A percentile compares a stretch with the other conserved stretches of the same genome.
These are phyloP conservation scores for Perizoma flavofasciatum DNA, from an alignment of 2,888 invertebrate genomes.

Conservation along the genomic window DNA sequence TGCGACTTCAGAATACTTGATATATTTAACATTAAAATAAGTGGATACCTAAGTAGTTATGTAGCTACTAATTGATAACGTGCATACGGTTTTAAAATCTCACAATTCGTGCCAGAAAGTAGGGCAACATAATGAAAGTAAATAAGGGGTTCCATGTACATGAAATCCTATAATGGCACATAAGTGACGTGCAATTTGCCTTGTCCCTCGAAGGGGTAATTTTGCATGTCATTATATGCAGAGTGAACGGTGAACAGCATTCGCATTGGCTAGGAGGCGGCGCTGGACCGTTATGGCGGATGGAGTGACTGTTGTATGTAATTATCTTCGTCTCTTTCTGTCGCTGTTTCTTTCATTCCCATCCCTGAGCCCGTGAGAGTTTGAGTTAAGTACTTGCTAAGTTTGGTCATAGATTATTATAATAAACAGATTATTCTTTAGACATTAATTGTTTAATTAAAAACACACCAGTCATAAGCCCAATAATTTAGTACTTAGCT, in stretches of 20 bases:
- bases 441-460: no score
- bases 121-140: constrained; percentile 13
- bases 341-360: constrained; percentile 1
- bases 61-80: no score
- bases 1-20: no score
- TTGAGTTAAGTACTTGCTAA: no score
- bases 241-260: not conserved
- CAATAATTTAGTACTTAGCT: no score
- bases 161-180: constrained; percentile 9
- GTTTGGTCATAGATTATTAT: no score
- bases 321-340: constrained; percentile 21
- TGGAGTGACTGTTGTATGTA: not conserved
- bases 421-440: no score
- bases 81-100: not conserved
- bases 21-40: no score
- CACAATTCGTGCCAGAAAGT: constrained; percentile 3
- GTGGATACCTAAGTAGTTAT: no score
- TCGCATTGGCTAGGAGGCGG: constrained; percentile 26
- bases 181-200: constrained; percentile 18
- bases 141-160: constrained; percentile 1
- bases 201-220: constrained; percentile 20
- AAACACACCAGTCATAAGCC: no score
- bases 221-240: constrained; percentile 25
- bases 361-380: no score
- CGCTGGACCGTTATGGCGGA: constrained; percentile 37